Percentiles rank a stretch among this genome's conserved stretches.
phyloP scores from a whole-genome alignment of 2,888 invertebrate species.

The Rhynchonema sp. region DNA sequence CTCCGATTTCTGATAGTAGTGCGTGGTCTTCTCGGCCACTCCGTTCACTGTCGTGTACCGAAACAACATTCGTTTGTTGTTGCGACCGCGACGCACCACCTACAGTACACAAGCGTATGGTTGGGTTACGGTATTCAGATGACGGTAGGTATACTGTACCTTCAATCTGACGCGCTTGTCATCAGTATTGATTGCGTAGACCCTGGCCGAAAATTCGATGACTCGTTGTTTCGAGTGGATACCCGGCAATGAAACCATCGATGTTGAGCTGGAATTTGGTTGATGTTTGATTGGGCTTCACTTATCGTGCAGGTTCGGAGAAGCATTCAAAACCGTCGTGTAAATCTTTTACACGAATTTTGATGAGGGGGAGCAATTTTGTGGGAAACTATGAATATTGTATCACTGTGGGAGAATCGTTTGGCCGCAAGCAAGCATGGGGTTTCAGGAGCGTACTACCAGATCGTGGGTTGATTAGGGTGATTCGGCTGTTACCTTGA shows the following conservation, averaged over 20 bases:
- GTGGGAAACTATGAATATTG: too few relatives aligned
- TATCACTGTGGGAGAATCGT: too few relatives aligned
- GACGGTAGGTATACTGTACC: too few relatives aligned
- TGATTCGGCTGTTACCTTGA: too few relatives aligned
- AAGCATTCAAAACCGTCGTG: too few relatives aligned
- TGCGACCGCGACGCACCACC: slow-evolving; percentile 15
- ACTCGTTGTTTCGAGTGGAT: slow-evolving; percentile 6
- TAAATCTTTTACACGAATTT: too few relatives aligned
- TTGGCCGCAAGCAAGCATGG: too few relatives aligned
- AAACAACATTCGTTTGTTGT: slow-evolving; percentile 9
- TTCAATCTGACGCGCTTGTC: slow-evolving; percentile 9
- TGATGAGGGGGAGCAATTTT: too few relatives aligned
- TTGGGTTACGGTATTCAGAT: not conserved
- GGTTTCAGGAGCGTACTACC: too few relatives aligned
- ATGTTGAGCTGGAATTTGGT: not conserved
- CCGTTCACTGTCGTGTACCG: slow-evolving; percentile 42
- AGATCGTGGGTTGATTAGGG: too few relatives aligned
- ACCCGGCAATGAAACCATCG: not conserved
- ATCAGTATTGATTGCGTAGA: slow-evolving; percentile 11
- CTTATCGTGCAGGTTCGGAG: too few relatives aligned
- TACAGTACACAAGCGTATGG: slow-evolving; percentile 5
- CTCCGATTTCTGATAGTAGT: slow-evolving; percentile 38
- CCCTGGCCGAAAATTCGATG: slow-evolving; percentile 16
- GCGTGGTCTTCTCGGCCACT: slow-evolving; percentile 38
- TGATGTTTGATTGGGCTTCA: not conserved